A percentile compares a stretch with the other conserved stretches of the same genome.
phyloP scores from a whole-genome alignment of 2,113 vertebrate genomes.

The Eurystomus gularis region DNA sequence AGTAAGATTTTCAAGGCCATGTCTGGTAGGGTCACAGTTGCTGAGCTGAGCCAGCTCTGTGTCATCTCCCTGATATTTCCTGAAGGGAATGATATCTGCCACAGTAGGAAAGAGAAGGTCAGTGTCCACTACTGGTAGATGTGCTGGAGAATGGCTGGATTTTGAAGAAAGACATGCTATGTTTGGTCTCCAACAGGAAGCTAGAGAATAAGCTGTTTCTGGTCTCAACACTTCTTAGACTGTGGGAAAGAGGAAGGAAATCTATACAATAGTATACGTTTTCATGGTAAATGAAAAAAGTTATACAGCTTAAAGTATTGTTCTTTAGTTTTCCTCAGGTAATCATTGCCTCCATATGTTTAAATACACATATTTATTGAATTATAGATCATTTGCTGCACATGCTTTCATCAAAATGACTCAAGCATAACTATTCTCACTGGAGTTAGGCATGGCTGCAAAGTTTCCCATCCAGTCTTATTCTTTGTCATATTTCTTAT shows the following conservation, averaged over 20 bases:
- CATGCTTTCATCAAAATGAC: not conserved
- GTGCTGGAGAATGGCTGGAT: not conserved
- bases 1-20: not conserved
- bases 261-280: not conserved
- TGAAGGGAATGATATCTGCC: not conserved
- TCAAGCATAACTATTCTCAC: slow-evolving; percentile 21
- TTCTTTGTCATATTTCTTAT: slow-evolving; percentile 34
- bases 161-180: not conserved
- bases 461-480: slow-evolving; percentile 9
- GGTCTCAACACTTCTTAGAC: not conserved
- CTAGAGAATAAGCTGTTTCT: not conserved
- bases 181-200: not conserved
- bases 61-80: slow-evolving; percentile 7
- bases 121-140: not conserved
- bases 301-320: not conserved
- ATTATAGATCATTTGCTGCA: not conserved
- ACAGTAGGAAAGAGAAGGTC: slow-evolving; percentile 1
- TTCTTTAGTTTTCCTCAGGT: not conserved
- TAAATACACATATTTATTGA: not conserved
- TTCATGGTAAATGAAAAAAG: not conserved
- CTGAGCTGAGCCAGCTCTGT: not conserved
- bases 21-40: not conserved
- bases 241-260: not conserved
- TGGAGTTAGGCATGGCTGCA: not conserved
- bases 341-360: not conserved